Percentiles rank a stretch among this genome's conserved stretches.
These are phyloP conservation scores for Dipodomys merriami DNA, from an alignment of 2,113 vertebrate species.

Conservation along the genomic window DNA sequence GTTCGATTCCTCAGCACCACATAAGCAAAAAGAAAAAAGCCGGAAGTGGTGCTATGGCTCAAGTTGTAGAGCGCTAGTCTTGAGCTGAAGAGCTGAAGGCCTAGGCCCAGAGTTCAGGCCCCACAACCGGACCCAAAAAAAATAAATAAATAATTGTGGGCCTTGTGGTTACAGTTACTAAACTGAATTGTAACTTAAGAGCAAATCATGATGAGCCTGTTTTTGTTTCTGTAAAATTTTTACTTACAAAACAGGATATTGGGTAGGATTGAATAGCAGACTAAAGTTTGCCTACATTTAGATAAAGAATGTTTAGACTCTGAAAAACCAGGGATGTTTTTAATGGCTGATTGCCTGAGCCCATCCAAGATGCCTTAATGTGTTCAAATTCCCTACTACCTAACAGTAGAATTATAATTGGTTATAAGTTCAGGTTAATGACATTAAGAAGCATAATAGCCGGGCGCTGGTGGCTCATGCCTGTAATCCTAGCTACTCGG, in stretches of 20 bases:
- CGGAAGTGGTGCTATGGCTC: too few relatives aligned
- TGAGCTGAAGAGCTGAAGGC: too few relatives aligned
- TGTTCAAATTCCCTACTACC: not conserved
- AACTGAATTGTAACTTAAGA: not conserved
- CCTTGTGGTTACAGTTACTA: not conserved
- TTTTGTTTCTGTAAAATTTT: conserved; percentile 36
- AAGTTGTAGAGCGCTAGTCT: too few relatives aligned
- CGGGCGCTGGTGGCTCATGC: too few relatives aligned
- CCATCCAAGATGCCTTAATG: not conserved
- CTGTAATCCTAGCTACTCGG: too few relatives aligned
- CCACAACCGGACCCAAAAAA: too few relatives aligned
- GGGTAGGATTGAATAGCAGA: not conserved
- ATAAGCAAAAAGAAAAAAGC: too few relatives aligned
- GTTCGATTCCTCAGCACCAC: too few relatives aligned
- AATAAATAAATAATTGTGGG: not conserved
- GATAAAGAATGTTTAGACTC: not conserved
- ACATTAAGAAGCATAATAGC: not conserved
- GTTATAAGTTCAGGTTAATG: not conserved
- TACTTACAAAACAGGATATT: conserved; percentile 35
- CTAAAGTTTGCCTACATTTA: not conserved
- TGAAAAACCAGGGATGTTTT: not conserved
- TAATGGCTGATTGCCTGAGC: not conserved
- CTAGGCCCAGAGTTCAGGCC: too few relatives aligned
- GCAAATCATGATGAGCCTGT: not conserved
- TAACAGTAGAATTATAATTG: not conserved